These are phyloP conservation scores for Mormyrus lacerda DNA, from an alignment of 2,113 vertebrate species.

Conservation along the genomic window DNA sequence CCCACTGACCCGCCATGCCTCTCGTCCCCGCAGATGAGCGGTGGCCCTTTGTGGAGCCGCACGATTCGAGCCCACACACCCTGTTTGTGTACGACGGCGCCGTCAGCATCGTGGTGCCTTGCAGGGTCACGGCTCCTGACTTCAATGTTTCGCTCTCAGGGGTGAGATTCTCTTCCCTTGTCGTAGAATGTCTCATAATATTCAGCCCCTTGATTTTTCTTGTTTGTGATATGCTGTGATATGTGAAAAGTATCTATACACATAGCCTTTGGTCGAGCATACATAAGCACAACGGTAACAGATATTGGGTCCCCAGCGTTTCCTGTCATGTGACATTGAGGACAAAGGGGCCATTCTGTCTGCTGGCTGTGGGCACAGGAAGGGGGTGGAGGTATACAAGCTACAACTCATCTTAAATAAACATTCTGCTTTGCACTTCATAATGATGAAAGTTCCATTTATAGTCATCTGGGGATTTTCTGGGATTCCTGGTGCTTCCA, in stretches of 20 bases:
- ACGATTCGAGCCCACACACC: fast-evolving
- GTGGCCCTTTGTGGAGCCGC: conserved; percentile 65
- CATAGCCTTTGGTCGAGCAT: not conserved
- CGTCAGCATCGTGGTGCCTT: conserved; percentile 61
- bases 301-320: not conserved
- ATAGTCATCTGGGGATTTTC: not conserved
- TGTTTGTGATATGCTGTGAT: not conserved
- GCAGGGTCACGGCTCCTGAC: conserved; percentile 69
- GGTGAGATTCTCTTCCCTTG: conserved; percentile 54
- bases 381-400: conserved; percentile 53
- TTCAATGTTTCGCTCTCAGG: conserved; percentile 52
- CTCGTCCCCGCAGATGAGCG: conserved; percentile 53
- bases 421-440: conserved; percentile 34
- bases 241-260: not conserved
- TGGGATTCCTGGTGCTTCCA: not conserved
- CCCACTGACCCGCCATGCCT: not conserved
- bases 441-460: conserved; percentile 34
- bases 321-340: not conserved
- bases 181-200: not conserved
- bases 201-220: not conserved
- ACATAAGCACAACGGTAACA: not conserved
- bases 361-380: conserved; percentile 68
- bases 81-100: conserved; percentile 44
- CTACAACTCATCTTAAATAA: conserved; percentile 47
- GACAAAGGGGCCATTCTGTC: conserved; percentile 49